These are phyloP conservation scores for Drosophila sucinea DNA, from an alignment of 1,140 invertebrate genomes.

Conservation along the genomic window DNA sequence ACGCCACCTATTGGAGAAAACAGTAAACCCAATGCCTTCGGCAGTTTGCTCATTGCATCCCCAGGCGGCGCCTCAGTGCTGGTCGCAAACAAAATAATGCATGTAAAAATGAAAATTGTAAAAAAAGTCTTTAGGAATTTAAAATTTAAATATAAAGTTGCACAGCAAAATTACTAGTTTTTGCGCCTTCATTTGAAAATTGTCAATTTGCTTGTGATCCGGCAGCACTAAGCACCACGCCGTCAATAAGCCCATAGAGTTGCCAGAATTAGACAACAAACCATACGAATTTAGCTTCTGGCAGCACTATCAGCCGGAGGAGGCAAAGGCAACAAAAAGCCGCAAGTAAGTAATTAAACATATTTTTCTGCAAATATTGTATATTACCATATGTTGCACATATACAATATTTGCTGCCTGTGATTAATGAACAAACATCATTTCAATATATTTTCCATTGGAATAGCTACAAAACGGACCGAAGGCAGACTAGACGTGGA, in stretches of 20 bases:
- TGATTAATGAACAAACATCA: no score
- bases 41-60: not conserved
- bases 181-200: not conserved
- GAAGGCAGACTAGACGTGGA: not conserved
- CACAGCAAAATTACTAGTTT: not conserved
- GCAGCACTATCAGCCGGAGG: conserved; percentile 9
- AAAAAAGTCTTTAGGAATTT: not conserved
- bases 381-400: not conserved
- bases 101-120: not conserved
- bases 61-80: conserved; percentile 23
- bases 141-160: not conserved
- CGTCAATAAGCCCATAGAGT: conserved; percentile 1
- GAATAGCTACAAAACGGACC: not conserved
- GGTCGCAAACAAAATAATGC: not conserved
- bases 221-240: not conserved
- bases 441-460: not conserved
- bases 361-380: not conserved
- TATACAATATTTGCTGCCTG: no score
- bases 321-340: conserved; percentile 9
- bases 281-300: conserved; percentile 4
- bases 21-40: not conserved
- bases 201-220: not conserved
- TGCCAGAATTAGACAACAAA: not conserved
- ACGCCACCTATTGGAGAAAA: conserved; percentile 31
- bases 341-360: conserved; percentile 1